Percentiles rank a stretch among this genome's conserved stretches.
phyloP scores from a whole-genome alignment of 1,140 invertebrate species.

The Geopemphigus sp. region DNA sequence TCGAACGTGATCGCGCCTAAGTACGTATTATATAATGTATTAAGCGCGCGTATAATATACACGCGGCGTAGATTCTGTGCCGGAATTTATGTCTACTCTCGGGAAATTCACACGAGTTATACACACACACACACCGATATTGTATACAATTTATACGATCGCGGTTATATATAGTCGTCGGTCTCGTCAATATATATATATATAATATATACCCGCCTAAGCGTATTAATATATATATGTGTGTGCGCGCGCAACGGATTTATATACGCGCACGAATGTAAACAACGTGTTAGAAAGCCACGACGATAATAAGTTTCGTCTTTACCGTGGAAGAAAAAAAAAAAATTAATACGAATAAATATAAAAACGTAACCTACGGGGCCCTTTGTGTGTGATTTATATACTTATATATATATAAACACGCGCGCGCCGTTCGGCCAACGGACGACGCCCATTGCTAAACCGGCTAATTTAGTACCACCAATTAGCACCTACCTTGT shows the following conservation, averaged over 20 bases:
- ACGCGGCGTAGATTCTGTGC: too few species aligned
- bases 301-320: slow-evolving; percentile 3
- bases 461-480: slow-evolving; percentile 29
- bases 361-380: slow-evolving; percentile 12
- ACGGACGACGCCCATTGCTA: slow-evolving; percentile 10
- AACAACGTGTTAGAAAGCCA: not conserved
- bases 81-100: not conserved
- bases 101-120: slow-evolving; percentile 17
- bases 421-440: not conserved
- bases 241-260: not conserved
- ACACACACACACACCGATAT: too few species aligned
- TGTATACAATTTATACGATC: too few species aligned
- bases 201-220: not conserved
- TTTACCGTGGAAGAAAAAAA: not conserved
- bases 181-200: not conserved
- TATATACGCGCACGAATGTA: not conserved
- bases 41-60: too few species aligned
- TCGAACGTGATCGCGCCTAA: slow-evolving; percentile 5
- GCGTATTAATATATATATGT: too few species aligned
- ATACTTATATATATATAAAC: too few species aligned
- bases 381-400: slow-evolving; percentile 30
- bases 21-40: not conserved
- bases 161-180: not conserved
- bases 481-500: slow-evolving; percentile 37
- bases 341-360: not conserved